Evolutionary conservation across 2,797 vertebrate genomes (phyloP).

Genomic region (Cossypha caffra): DNA sequence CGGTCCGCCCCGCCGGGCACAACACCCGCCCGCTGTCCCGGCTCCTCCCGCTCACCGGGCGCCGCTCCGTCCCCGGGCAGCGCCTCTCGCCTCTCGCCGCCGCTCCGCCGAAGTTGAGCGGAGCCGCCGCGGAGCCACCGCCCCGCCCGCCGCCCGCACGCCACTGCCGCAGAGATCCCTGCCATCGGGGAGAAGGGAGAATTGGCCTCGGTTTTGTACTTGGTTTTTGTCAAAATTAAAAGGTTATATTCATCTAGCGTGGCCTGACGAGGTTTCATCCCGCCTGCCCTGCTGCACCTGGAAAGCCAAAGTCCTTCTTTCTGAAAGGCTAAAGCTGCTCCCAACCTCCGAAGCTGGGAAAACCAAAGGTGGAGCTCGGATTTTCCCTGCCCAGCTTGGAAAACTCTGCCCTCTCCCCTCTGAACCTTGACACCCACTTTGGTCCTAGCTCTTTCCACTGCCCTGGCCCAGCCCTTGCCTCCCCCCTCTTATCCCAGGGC

Average conservation of each 20-base stretch:
- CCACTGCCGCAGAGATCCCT: background rate
- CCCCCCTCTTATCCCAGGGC: background rate
- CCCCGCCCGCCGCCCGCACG: background rate
- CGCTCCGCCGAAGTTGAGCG: background rate
- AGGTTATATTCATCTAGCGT: background rate
- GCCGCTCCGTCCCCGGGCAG: background rate
- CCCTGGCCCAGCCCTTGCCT: background rate
- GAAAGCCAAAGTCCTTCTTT: background rate
- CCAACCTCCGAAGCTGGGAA: background rate
- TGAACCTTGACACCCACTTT: accelerated
- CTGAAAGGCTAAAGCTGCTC: background rate
- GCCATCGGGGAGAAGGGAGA: background rate
- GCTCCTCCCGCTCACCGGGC: background rate
- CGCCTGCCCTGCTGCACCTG: accelerated
- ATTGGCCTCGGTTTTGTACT: slow-evolving; percentile 64
- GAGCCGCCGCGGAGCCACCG: background rate
- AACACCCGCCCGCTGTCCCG: background rate
- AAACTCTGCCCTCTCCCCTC: background rate
- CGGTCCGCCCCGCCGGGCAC: background rate
- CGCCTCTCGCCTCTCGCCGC: background rate
- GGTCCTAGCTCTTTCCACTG: background rate
- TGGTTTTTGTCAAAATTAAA: slow-evolving; percentile 55
- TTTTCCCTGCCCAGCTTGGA: background rate
- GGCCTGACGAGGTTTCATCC: background rate
- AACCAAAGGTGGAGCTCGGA: accelerated